Evolutionary conservation across 2,888 invertebrate genomes (phyloP).

Genomic region (Polymixis flavicincta): DNA sequence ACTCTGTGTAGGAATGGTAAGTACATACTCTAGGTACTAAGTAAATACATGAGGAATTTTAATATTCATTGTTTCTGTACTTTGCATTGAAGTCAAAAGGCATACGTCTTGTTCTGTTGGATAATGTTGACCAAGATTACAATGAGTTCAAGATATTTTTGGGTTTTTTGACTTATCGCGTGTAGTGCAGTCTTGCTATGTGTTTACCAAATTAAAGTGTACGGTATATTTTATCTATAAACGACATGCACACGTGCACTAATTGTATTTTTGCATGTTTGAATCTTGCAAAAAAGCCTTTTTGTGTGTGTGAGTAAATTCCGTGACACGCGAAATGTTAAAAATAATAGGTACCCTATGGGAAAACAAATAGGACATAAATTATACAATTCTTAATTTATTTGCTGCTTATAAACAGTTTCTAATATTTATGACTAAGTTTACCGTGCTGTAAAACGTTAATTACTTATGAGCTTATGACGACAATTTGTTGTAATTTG

Average conservation of each 20-base stretch:
- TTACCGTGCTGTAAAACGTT: neutral
- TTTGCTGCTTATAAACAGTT: neutral
- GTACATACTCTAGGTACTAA: neutral
- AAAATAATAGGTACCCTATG: neutral
- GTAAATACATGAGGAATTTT: constrained; percentile 11
- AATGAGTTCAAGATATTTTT: neutral
- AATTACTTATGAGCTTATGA: neutral
- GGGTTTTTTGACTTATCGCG: constrained; percentile 9
- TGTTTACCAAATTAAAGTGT: constrained; percentile 21
- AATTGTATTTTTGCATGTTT: constrained; percentile 13
- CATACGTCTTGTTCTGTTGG: neutral
- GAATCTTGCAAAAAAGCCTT: neutral
- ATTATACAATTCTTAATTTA: neutral
- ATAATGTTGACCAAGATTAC: neutral
- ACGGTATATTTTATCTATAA: neutral
- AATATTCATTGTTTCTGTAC: neutral
- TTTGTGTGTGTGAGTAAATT: neutral
- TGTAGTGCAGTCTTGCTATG: constrained; percentile 4
- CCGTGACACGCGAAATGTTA: neutral
- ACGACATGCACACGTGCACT: constrained; percentile 34
- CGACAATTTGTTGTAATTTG: neutral
- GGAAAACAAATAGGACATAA: neutral
- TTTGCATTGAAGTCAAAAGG: neutral
- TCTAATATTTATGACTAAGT: neutral
- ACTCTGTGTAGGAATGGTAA: constrained; percentile 21